phyloP scores from a whole-genome alignment of 2,113 vertebrate species.

The Promerops cafer region DNA sequence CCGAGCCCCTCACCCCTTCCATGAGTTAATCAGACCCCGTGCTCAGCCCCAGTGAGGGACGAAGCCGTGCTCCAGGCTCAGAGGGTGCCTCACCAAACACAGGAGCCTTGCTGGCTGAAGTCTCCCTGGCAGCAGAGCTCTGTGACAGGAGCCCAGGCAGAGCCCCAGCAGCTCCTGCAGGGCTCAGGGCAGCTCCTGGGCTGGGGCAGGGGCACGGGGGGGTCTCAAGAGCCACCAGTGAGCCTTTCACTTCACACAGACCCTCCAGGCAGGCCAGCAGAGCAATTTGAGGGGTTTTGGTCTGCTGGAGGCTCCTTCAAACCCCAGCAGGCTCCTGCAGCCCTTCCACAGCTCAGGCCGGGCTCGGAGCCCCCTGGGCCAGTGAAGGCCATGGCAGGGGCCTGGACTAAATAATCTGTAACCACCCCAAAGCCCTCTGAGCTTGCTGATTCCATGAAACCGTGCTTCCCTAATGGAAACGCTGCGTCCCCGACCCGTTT shows the following conservation, averaged over 20 bases:
- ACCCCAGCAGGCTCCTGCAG: rapidly evolving
- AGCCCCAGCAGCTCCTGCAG: not conserved
- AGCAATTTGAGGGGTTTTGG: not conserved
- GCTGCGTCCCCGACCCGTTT: rapidly evolving
- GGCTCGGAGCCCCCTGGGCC: too few relatives aligned
- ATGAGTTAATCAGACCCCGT: not conserved
- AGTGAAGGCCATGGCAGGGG: rapidly evolving
- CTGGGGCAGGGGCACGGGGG: not conserved
- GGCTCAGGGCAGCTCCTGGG: not conserved
- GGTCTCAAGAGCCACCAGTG: not conserved
- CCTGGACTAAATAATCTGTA: not conserved
- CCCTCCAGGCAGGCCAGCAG: not conserved
- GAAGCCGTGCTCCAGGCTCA: not conserved
- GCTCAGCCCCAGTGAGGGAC: too few relatives aligned
- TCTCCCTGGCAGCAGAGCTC: not conserved
- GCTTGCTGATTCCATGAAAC: rapidly evolving
- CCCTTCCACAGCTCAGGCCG: rapidly evolving
- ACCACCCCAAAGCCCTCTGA: rapidly evolving
- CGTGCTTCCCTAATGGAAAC: rapidly evolving
- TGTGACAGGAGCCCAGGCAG: not conserved
- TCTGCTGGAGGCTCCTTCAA: not conserved
- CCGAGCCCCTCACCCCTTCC: not conserved
- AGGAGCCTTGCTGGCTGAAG: too few relatives aligned
- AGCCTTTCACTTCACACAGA: not conserved
- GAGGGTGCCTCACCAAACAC: not conserved